A percentile compares a stretch with the other conserved stretches of the same genome.
phyloP scores from a whole-genome alignment of 2,888 invertebrate genomes.

The Flabesymbios commensalis region DNA sequence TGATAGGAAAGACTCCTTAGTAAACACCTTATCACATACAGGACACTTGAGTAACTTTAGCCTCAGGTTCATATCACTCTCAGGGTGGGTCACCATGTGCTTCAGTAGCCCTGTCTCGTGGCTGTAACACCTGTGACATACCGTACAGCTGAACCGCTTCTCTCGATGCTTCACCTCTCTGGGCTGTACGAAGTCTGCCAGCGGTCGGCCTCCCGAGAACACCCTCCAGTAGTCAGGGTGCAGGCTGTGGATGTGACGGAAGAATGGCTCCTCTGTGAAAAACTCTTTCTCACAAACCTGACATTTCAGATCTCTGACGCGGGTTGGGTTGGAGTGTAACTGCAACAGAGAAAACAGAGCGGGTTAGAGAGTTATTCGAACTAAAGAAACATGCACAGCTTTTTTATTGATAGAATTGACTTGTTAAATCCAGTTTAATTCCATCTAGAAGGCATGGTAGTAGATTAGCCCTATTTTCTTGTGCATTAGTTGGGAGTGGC shows the following conservation, averaged over 20 bases:
- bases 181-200: constrained; percentile 28
- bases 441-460: too few species aligned
- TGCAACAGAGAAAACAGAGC: not conserved
- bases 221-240: constrained; percentile 38
- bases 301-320: constrained; percentile 33
- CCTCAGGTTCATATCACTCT: not conserved
- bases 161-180: constrained; percentile 18
- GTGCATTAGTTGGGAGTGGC: too few species aligned
- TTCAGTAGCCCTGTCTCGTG: constrained; percentile 33
- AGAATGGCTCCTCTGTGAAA: constrained; percentile 29
- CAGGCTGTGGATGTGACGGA: constrained; percentile 35
- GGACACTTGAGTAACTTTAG: constrained; percentile 19
- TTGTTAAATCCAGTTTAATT: too few species aligned
- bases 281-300: constrained; percentile 37
- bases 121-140: constrained; percentile 33
- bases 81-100: constrained; percentile 33
- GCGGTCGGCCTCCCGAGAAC: constrained; percentile 33
- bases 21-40: constrained; percentile 35
- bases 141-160: constrained; percentile 28
- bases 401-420: too few species aligned
- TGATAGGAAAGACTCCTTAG: constrained; percentile 33
- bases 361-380: not conserved
- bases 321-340: constrained; percentile 24
- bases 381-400: too few species aligned
- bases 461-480: too few species aligned